Evolutionary conservation across 2,797 vertebrate genomes (phyloP), one percentile per base, ranked within the genome.

Genomic region (Gymnoscopelus microlampas): DNA sequence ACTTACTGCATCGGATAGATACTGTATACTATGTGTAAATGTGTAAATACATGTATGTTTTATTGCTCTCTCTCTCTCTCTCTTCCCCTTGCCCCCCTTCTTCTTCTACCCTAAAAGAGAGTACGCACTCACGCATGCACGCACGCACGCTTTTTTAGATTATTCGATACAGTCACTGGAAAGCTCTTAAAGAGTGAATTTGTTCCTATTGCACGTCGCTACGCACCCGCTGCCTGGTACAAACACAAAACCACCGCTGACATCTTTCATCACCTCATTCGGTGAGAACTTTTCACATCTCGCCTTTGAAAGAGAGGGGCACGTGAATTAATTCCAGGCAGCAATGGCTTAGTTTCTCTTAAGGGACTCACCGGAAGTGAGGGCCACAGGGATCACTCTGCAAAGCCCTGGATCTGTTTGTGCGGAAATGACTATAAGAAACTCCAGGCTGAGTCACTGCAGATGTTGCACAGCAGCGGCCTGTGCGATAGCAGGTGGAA

Each of bases 371-470:
- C 63, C 3, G 3, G 14, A 58, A 58, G 29, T 11, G 11, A 5
- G 44, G 75, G 68, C 70, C 1, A 32, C 62, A 47, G 55, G 55
- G 62, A 51, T 56, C 44, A 14, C 24, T 12, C 53, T 12, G 24
- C 2, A 0, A 60, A 55, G 23, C n/a, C 50, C 69, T 4, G 0
- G 5, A n/a, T 58, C 54, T 70, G 47, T 7, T 8, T 39, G 56
- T 10, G 66, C 49, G 62, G 81, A 87, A 76, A 53, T 73, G 77
- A 58, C 74, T 55, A 68, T 70, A 48, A 73, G 19, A 69, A 53
- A 59, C 10, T 71, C 0, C 44, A 54, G 68, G 11, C 59, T 60
- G 60, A 32, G 24, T 12, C 14, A 39, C 53, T 10, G 63, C 58
- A 48, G 32, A 48, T 8, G 47, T 66, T 79, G 80, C 19, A 19